Conservation (phyloP, 2,888 invertebrate species). For the Eilema griseolum region DNA sequence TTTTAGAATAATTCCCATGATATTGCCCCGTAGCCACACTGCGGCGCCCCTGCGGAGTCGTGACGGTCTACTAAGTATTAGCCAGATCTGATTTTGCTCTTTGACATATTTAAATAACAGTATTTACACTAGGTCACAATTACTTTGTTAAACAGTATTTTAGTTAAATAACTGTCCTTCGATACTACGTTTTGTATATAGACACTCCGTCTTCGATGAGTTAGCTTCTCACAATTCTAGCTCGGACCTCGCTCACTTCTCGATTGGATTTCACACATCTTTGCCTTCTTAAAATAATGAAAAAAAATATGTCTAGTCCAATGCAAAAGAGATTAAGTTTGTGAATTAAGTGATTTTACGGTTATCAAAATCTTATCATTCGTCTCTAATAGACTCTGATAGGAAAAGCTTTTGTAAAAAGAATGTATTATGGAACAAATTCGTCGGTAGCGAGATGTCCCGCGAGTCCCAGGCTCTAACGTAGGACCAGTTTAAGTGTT, state of each 20-base stretch:
- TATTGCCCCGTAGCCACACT: conserved; percentile 68
- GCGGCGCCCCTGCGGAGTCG: conserved; percentile 43
- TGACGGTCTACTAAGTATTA: conserved; percentile 69
- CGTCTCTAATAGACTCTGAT: conserved; percentile 69
- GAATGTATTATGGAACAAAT: conserved; percentile 67
- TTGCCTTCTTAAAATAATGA: conserved; percentile 84
- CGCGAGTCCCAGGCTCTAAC: conserved; percentile 64
- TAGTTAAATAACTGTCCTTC: conserved; percentile 74
- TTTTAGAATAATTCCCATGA: conserved; percentile 77
- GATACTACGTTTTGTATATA: conserved; percentile 76
- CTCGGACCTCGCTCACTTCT: conserved; percentile 66
- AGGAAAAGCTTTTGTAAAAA: conserved; percentile 70
- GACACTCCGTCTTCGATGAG: conserved; percentile 63
- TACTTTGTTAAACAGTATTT: conserved; percentile 79
- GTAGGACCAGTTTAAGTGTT: conserved; percentile 83
- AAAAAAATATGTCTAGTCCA: conserved; percentile 84
- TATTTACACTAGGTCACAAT: conserved; percentile 79
- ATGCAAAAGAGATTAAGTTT: conserved; percentile 84
- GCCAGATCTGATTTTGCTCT: conserved; percentile 79
- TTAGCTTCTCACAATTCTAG: conserved; percentile 60
- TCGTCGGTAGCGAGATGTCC: conserved; percentile 66
- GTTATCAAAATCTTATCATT: conserved; percentile 58
- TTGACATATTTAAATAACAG: conserved; percentile 72
- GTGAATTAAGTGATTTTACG: conserved; percentile 77
- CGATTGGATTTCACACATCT: conserved; percentile 83